phyloP scores from a whole-genome alignment of 2,888 invertebrate genomes.

The Poecilus cupreus region DNA sequence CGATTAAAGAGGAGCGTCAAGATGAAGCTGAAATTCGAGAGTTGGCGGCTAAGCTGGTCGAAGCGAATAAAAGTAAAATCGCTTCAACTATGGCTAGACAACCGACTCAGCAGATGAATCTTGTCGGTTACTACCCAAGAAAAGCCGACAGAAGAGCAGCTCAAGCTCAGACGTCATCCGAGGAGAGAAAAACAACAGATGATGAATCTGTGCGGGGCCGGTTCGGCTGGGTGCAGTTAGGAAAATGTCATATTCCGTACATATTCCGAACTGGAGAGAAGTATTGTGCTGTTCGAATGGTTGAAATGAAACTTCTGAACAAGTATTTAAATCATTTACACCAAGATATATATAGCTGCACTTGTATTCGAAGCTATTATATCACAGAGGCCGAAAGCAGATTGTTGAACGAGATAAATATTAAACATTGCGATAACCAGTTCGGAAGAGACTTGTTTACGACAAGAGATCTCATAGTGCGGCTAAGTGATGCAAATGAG shows the following conservation, averaged over 20 bases:
- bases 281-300: slow-evolving; percentile 95
- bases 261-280: slow-evolving; percentile 88
- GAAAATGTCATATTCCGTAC: slow-evolving; percentile 90
- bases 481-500: slow-evolving; percentile 90
- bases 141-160: slow-evolving; percentile 65
- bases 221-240: slow-evolving; percentile 94
- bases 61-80: slow-evolving; percentile 83
- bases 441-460: slow-evolving; percentile 93
- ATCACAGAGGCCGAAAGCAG: slow-evolving; percentile 93
- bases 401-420: slow-evolving; percentile 93
- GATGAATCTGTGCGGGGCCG: slow-evolving; percentile 87
- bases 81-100: slow-evolving; percentile 68
- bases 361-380: slow-evolving; percentile 93
- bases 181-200: slow-evolving; percentile 75
- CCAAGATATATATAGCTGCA: slow-evolving; percentile 92
- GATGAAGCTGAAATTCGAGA: slow-evolving; percentile 93
- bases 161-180: slow-evolving; percentile 70
- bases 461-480: slow-evolving; percentile 91
- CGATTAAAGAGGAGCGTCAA: slow-evolving; percentile 83
- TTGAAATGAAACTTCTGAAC: slow-evolving; percentile 91
- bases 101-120: slow-evolving; percentile 74
- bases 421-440: slow-evolving; percentile 92
- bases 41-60: slow-evolving; percentile 90
- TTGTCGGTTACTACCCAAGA: slow-evolving; percentile 77
- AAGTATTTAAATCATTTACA: slow-evolving; percentile 92